phyloP scores from a whole-genome alignment of 2,888 invertebrate species.

The Leptinotarsa juncta region DNA sequence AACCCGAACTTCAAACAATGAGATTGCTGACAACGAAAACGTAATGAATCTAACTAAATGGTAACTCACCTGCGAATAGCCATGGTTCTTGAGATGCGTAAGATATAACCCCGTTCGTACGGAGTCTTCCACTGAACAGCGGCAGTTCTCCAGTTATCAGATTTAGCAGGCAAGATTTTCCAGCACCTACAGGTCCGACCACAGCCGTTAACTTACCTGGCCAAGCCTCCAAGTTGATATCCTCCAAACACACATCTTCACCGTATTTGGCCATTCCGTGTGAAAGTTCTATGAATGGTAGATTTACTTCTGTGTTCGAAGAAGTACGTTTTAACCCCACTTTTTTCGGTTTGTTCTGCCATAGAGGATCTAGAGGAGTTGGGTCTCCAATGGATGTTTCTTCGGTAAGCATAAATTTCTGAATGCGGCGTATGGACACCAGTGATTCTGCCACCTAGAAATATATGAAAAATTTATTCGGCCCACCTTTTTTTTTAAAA shows the following conservation, averaged over 20 bases:
- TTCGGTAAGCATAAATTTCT: slow-evolving; percentile 54
- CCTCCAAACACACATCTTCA: slow-evolving; percentile 62
- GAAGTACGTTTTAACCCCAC: neutral
- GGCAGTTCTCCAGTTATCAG: slow-evolving; percentile 65
- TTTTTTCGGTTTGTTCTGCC: slow-evolving; percentile 33
- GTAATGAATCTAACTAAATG: neutral
- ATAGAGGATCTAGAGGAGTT: slow-evolving; percentile 53
- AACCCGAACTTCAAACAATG: too few species aligned
- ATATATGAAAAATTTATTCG: neutral
- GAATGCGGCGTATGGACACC: slow-evolving; percentile 68
- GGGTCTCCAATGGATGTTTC: slow-evolving; percentile 60
- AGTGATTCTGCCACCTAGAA: slow-evolving; percentile 68
- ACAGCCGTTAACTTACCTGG: slow-evolving; percentile 68
- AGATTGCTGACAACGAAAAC: too few species aligned
- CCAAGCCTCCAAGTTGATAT: slow-evolving; percentile 65
- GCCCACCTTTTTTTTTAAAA: neutral
- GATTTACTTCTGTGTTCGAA: neutral
- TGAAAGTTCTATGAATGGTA: slow-evolving; percentile 19
- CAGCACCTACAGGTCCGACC: slow-evolving; percentile 77
- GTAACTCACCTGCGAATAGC: slow-evolving; percentile 66
- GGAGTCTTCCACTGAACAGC: slow-evolving; percentile 63
- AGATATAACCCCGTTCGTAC: slow-evolving; percentile 67
- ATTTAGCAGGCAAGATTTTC: slow-evolving; percentile 69
- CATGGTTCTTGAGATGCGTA: slow-evolving; percentile 76
- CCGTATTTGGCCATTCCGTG: slow-evolving; percentile 53